Base-by-base conservation (phyloP, 2,888 invertebrate species). In the Athripsodes cinereus region DNA sequence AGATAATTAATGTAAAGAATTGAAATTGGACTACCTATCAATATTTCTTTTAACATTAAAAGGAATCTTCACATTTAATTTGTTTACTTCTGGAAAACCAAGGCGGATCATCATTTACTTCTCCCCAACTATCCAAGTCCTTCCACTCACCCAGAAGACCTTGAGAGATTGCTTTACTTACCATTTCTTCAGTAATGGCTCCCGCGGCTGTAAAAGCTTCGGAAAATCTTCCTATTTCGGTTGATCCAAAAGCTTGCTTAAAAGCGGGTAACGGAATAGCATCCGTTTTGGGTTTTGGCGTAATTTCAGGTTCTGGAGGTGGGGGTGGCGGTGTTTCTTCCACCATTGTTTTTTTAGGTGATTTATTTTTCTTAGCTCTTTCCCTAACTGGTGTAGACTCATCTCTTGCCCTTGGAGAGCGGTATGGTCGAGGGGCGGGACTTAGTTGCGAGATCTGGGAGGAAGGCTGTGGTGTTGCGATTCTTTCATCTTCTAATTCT, bases 171-270 rank as follows among this genome's bases (percentile, higher is more conserved):
- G 63, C 64, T 21, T 52, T 53, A 53, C 63, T 65, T 53, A 64
- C 67, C 64, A 65, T 74, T 60, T 78, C 79, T 52, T 68, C 67
- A 46, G 72, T 67, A 52, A 69, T 69, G 18, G 59, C 57, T 13
- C 57, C 55, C 63, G 82, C 76, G 63, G 80, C 81, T 60, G 81
- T 82, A 70, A 87, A 87, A 53, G 83, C 85, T 68, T 87, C 87
- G 5, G 87, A 86, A 66, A 90, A 91, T 64, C 88, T 84, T n/a
- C 91, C 91, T 64, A 91, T 87, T 73, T 90, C 91, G 21, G 91
- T 91, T 22, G 90, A 88, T 22, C 91, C 91, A 70, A 91, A 91
- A 1, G 91, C 90, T 74, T 90, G 90, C 69, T 90, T 89, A 69
- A 91, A 91, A 49, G 89, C 90, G 5, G 90, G 90, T 59, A 90